A percentile compares a stretch with the other conserved stretches of the same genome.
phyloP scores from a whole-genome alignment of 2,113 vertebrate genomes.

The Arizona elegans region DNA sequence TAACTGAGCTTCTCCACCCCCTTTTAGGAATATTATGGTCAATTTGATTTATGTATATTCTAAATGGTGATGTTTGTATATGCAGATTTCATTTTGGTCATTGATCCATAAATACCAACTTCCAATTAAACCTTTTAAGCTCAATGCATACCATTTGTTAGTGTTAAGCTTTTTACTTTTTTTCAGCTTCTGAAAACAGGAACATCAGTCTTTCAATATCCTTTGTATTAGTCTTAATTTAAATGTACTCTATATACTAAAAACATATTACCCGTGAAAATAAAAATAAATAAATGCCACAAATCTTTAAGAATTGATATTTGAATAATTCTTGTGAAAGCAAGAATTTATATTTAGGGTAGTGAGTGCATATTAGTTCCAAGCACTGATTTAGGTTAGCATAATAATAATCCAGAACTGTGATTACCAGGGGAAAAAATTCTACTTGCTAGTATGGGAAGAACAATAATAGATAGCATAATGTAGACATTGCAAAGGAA shows the following conservation, averaged over 20 bases:
- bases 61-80: neutral
- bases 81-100: neutral
- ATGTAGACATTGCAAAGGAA: neutral
- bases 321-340: slow-evolving; percentile 15
- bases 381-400: neutral
- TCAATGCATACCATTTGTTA: neutral
- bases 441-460: neutral
- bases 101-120: neutral
- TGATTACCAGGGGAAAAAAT: slow-evolving; percentile 10
- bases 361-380: slow-evolving; percentile 3
- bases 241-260: slow-evolving; percentile 9
- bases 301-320: slow-evolving; percentile 4
- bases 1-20: neutral
- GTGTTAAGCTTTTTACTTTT: neutral
- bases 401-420: neutral
- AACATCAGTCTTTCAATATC: neutral
- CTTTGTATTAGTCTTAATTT: neutral
- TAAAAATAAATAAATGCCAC: neutral
- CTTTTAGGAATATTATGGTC: neutral
- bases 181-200: neutral
- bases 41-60: neutral
- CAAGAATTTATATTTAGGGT: slow-evolving; percentile 8
- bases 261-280: neutral
- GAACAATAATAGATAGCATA: neutral
- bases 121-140: neutral